phyloP scores from a whole-genome alignment of 2,113 vertebrate species.

The Brevimyrus niger region DNA sequence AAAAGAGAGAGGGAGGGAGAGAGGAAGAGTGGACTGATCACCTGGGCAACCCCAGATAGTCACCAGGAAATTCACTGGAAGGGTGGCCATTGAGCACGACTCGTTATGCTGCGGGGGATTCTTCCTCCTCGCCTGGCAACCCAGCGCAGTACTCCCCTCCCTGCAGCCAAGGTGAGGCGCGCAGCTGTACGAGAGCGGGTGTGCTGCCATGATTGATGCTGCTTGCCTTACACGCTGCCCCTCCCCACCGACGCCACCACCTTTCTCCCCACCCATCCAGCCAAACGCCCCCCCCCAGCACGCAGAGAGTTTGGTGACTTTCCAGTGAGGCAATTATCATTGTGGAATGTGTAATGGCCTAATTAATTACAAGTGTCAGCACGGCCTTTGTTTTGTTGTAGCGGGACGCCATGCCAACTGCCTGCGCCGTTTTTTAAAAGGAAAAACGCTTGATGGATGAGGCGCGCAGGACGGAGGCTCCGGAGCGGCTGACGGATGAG shows the following conservation, averaged over 20 bases:
- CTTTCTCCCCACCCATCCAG: constrained; percentile 64
- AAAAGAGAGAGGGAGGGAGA: background rate
- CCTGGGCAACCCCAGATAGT: background rate
- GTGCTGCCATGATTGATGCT: constrained; percentile 81
- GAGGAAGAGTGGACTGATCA: background rate
- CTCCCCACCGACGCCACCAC: constrained; percentile 60
- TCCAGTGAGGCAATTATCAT: constrained; percentile 99
- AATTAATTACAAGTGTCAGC: constrained; percentile 99
- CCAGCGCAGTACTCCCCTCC: constrained; percentile 33
- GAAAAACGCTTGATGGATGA: constrained; percentile 52
- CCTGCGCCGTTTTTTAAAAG: constrained; percentile 57
- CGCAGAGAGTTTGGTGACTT: constrained; percentile 89
- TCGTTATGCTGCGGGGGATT: background rate
- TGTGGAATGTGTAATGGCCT: constrained; percentile 97
- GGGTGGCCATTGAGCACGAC: background rate
- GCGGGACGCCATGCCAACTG: constrained; percentile 80
- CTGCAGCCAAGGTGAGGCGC: constrained; percentile 79
- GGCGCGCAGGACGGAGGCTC: constrained; percentile 9
- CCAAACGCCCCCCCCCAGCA: constrained; percentile 47
- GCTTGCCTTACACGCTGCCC: constrained; percentile 67
- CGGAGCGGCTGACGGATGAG: constrained; percentile 23
- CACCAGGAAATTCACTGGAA: background rate
- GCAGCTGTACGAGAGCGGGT: constrained; percentile 46
- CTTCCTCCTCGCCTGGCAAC: background rate
- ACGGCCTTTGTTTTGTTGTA: constrained; percentile 85